Conservation (phyloP, 2,797 vertebrate species). For the Rhynchonycteris naso region DNA sequence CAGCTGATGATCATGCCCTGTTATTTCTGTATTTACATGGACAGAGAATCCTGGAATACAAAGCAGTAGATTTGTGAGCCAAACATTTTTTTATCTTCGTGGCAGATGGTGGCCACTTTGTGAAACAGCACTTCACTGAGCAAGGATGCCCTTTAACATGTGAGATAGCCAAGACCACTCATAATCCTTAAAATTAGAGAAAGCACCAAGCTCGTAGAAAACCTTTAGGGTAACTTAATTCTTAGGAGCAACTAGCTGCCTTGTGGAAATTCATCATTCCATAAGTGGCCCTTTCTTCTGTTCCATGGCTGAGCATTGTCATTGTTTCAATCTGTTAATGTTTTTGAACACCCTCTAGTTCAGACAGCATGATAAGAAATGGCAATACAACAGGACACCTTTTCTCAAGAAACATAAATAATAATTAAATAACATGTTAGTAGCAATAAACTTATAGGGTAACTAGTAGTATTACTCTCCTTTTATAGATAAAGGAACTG, state of each 20-base stretch:
- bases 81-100: neutral
- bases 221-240: neutral
- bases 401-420: neutral
- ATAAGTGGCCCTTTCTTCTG: neutral
- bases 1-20: neutral
- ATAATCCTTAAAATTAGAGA: neutral
- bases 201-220: neutral
- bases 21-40: neutral
- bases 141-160: constrained; percentile 42
- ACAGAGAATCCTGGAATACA: neutral
- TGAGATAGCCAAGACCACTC: neutral
- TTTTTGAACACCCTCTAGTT: neutral
- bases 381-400: neutral
- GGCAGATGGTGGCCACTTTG: constrained; percentile 55
- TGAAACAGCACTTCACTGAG: neutral
- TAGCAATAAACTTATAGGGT: neutral
- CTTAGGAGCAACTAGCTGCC: neutral
- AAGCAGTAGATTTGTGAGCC: neutral
- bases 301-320: neutral
- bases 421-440: neutral
- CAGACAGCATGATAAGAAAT: neutral
- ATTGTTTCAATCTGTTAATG: neutral
- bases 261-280: neutral
- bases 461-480: neutral
- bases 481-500: neutral